phyloP scores from a whole-genome alignment of 1,140 invertebrate genomes.

The Lordiphosa clarofinis region DNA sequence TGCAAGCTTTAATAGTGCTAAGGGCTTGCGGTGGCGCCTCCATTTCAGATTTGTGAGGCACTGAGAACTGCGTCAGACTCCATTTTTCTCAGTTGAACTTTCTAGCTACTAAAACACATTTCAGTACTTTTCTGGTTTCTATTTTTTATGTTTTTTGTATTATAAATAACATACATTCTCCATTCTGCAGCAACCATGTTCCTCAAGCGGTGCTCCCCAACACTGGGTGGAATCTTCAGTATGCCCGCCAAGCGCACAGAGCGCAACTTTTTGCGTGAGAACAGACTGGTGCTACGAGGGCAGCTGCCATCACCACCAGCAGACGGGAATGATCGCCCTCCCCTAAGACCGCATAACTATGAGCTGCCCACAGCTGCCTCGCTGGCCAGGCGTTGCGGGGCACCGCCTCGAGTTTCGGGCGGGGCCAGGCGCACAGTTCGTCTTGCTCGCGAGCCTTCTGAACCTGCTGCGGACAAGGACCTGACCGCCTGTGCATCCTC shows the following conservation, averaged over 20 bases:
- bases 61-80: background rate
- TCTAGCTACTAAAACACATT: conserved; percentile 20
- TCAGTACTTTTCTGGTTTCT: conserved; percentile 12
- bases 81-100: conserved; percentile 6
- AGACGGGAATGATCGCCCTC: background rate
- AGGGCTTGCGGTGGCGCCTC: no score
- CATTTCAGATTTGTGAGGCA: background rate
- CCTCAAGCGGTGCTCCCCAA: conserved; percentile 5
- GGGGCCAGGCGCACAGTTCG: conserved; percentile 3
- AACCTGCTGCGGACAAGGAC: no score
- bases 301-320: background rate
- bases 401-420: background rate
- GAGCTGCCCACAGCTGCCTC: conserved; percentile 34
- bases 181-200: conserved; percentile 2
- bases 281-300: conserved; percentile 26
- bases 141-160: conserved; percentile 20
- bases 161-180: background rate
- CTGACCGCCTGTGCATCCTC: background rate
- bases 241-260: background rate
- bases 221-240: background rate
- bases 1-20: no score
- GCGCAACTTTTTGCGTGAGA: conserved; percentile 53
- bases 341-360: conserved; percentile 22
- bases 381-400: conserved; percentile 1
- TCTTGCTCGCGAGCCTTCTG: background rate